Evolutionary conservation across 2,797 vertebrate species (phyloP), one percentile per base, ranked within the genome.

Genomic region (Alauda arvensis): DNA sequence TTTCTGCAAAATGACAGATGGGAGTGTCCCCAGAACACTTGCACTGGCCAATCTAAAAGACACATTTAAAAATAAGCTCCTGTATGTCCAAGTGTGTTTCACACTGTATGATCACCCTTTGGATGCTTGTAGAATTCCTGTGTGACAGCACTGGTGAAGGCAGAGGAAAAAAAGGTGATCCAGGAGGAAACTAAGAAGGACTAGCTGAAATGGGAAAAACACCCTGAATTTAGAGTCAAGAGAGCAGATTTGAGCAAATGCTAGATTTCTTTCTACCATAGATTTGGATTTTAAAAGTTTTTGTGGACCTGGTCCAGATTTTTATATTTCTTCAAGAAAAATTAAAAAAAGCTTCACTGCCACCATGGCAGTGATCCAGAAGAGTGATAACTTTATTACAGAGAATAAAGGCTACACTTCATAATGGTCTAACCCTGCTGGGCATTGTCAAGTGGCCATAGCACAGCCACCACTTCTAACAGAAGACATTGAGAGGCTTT

Each of bases 381-480:
- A 55, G 45, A 59, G 33, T 10, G 26, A 33, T 25, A 37, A 12
- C 57, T 56, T 75, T 53, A 14, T 60, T 71, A 61, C 5, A 3
- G 23, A 39, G 23, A 71, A 39, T 51, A 39, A 76, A 66, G 52
- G 69, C 40, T 2, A 10, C 17, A 6, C 9, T 67, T 43, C 2
- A 0, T 31, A 75, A 42, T 5, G 11, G 15, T 34, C n/a, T 76
- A 24, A 59, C 4, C 2, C 31, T 59, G 17, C 13, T 63, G 10
- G 3, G 18, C 46, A 10, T 9, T 42, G 15, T 45, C 67, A 49
- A 76, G 43, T 13, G 33, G 23, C 25, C 21, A 18, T 39, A 53
- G 34, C 42, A 66, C n/a, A 69, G 9, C 43, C 0, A 0, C 24
- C 4, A 2, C 0, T 0, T 49, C 59, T 42, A 57, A 68, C 17